Evolutionary conservation across 2,797 vertebrate genomes (phyloP), one percentile per base, ranked within the genome.

Genomic region (Malacoctenus gilli): DNA sequence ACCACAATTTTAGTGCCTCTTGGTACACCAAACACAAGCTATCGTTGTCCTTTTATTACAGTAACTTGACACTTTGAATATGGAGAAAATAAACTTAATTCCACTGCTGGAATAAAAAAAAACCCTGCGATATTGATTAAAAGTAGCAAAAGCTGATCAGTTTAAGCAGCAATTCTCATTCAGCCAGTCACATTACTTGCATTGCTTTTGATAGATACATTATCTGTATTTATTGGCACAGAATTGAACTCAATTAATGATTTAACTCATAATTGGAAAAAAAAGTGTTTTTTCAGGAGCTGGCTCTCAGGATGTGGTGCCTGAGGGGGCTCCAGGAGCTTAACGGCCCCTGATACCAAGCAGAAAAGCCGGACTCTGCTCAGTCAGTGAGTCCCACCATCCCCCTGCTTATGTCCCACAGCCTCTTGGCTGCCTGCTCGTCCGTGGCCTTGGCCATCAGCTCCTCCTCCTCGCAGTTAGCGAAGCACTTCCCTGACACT

Each of bases 361-460:
- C 28, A n/a, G n/a, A n/a, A n/a, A n/a, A n/a, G n/a, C 31, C 44
- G 50, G 30, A 53, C 28, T 46, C 42, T 9, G 2, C 25, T 92
- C 90, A 94, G 55, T 92, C 80, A 65, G 88, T 36, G 38, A 96
- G 85, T 63, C 94, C 95, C 28, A 97, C 95, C 95, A 96, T 95
- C 59, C 89, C 92, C 81, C 91, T 93, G 87, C 95, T 98, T 51
- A 95, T 83, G 78, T 95, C 94, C 96, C 96, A 98, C 59, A 98
- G 88, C 75, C 90, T 95, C 83, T 92, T 93, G 7, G 94, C 94
- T 37, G 93, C 85, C 60, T 90, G 83, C 4, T 92, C 92, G 64
- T 97, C 94, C 61, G 85, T 92, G 36, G 94, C 96, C 85, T 94
- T 94, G 38, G 88, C 89, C 72, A 94, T 80, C 11, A 97, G 91